These are phyloP conservation scores for Adela reaumurella DNA, from an alignment of 2,888 invertebrate genomes.

Conservation along the genomic window DNA sequence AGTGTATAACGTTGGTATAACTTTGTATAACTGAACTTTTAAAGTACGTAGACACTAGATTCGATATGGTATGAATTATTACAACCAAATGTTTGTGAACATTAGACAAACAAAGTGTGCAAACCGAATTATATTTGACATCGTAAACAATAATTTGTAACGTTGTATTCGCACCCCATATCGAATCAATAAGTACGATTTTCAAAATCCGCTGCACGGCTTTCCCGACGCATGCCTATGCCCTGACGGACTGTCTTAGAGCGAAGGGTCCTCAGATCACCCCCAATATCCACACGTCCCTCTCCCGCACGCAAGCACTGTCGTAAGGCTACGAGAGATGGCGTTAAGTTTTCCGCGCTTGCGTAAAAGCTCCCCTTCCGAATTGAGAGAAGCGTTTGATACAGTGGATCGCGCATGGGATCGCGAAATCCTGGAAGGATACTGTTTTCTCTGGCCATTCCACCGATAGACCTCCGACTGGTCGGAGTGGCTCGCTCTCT, in stretches of 20 bases:
- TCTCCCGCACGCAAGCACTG: neutral
- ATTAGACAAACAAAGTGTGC: neutral
- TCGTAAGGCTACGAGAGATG: neutral
- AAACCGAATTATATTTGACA: neutral
- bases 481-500: conserved; percentile 52
- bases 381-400: conserved; percentile 33
- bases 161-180: neutral
- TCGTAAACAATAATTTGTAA: neutral
- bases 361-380: neutral
- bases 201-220: neutral
- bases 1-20: too few species aligned
- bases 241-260: neutral
- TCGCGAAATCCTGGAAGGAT: conserved; percentile 41
- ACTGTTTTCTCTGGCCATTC: conserved; percentile 42
- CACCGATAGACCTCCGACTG: conserved; percentile 45
- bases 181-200: neutral
- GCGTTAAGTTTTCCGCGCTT: neutral
- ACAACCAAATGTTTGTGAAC: neutral
- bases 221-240: neutral
- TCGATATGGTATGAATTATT: neutral
- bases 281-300: neutral
- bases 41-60: too few species aligned
- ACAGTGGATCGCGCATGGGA: conserved; percentile 20
- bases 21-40: too few species aligned
- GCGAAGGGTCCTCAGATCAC: neutral